phyloP scores from a whole-genome alignment of 2,888 invertebrate species.

The Agrochola macilenta region DNA sequence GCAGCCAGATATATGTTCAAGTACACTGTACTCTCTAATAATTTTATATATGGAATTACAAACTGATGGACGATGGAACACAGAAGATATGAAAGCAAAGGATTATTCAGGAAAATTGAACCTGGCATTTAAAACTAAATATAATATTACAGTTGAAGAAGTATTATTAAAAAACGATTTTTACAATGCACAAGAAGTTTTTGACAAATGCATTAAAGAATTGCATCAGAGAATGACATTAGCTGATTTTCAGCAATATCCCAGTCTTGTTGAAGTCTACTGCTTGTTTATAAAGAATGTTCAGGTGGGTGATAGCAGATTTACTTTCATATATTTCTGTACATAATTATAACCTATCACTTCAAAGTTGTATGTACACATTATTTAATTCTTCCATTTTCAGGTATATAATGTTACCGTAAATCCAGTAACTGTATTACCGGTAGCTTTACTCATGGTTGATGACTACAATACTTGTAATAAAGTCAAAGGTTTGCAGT shows the following conservation, averaged over 20 bases:
- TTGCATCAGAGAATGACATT: constrained; percentile 79
- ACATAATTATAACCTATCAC: background rate
- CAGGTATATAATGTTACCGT: constrained; percentile 77
- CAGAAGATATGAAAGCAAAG: constrained; percentile 66
- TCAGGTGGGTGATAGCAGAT: constrained; percentile 70
- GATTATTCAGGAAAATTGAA: constrained; percentile 74
- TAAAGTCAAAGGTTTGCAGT: constrained; percentile 80
- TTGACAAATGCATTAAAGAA: constrained; percentile 78
- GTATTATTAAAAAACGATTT: constrained; percentile 68
- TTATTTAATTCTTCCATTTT: constrained; percentile 55
- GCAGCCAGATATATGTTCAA: constrained; percentile 62
- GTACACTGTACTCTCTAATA: constrained; percentile 74
- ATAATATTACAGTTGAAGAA: constrained; percentile 71
- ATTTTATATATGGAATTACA: constrained; percentile 79
- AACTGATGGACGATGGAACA: constrained; percentile 77
- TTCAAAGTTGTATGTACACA: background rate
- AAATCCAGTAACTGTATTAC: constrained; percentile 77
- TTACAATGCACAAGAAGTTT: constrained; percentile 78
- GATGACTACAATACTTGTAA: constrained; percentile 80
- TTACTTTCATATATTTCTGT: background rate
- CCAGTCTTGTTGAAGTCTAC: constrained; percentile 81
- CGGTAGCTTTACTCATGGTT: constrained; percentile 79
- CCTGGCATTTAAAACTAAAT: constrained; percentile 72
- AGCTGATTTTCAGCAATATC: constrained; percentile 81
- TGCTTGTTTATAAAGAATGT: constrained; percentile 74